Evolutionary conservation across 2,113 vertebrate genomes (phyloP).

Genomic region (Esox niger): DNA sequence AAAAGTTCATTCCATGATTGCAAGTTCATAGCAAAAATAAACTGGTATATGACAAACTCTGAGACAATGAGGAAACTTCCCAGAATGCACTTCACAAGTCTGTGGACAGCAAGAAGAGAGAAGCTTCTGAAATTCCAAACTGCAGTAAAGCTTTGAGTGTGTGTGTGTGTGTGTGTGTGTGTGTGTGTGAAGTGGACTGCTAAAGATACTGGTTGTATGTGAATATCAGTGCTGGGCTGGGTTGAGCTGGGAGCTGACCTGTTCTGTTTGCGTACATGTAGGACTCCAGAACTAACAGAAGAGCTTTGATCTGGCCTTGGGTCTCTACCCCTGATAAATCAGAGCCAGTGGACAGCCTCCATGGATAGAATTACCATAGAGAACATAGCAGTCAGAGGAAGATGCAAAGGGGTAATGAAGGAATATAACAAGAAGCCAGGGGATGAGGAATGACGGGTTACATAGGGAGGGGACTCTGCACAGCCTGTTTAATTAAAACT

Average conservation of each 20-base stretch:
- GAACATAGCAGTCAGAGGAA: no score
- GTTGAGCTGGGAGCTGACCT: conserved; percentile 21
- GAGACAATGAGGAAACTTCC: no score
- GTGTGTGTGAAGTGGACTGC: conserved; percentile 26
- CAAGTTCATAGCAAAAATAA: no score
- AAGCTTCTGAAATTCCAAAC: conserved; percentile 28
- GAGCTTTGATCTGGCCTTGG: background rate
- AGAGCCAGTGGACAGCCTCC: no score
- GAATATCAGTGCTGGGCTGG: conserved; percentile 26
- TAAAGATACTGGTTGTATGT: conserved; percentile 20
- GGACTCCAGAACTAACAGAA: background rate
- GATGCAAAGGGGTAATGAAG: background rate
- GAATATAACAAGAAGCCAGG: background rate
- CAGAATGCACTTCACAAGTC: no score
- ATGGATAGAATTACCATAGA: no score
- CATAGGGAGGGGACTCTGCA: no score
- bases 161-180: no score
- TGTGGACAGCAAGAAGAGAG: conserved; percentile 24
- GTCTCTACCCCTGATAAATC: background rate
- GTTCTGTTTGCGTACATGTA: background rate
- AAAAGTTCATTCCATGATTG: no score
- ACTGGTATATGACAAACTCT: no score
- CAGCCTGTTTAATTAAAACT: no score
- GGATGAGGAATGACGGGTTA: no score
- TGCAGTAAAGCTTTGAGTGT: conserved; percentile 41